These are phyloP conservation scores for Gastrophysa polygoni DNA, from an alignment of 2,888 invertebrate species.

Conservation along the genomic window DNA sequence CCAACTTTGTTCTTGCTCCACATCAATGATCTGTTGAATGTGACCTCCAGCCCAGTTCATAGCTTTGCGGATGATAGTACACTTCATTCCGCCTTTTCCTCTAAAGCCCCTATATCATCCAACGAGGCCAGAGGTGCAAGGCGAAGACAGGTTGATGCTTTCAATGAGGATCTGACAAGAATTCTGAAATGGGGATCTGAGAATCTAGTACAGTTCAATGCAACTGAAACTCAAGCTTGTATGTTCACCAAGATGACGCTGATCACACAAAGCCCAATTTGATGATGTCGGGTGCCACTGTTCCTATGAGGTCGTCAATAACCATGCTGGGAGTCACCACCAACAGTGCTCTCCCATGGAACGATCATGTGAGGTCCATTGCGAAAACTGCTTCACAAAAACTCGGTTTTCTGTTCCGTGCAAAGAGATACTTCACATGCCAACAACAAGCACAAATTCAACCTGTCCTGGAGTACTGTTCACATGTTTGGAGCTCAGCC, in stretches of 20 bases:
- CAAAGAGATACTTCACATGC: background rate
- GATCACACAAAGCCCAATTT: background rate
- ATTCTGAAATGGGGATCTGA: conserved; percentile 5
- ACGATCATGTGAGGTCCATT: background rate
- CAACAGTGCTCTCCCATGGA: conserved; percentile 1
- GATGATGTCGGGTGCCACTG: background rate
- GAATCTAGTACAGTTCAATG: background rate
- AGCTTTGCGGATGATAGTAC: too few species aligned
- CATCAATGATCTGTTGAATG: too few species aligned
- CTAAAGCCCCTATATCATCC: too few species aligned
- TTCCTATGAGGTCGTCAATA: conserved; percentile 1
- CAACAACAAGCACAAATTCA: conserved; percentile 16
- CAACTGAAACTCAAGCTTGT: background rate
- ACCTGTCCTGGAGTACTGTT: conserved; percentile 21
- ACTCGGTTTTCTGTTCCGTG: background rate
- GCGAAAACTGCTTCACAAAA: background rate
- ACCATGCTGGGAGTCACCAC: background rate
- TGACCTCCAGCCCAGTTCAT: too few species aligned
- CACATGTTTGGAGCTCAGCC: conserved; percentile 16
- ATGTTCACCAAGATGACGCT: background rate
- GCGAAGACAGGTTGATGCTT: conserved; percentile 4
- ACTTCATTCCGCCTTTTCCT: too few species aligned
- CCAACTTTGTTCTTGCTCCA: too few species aligned
- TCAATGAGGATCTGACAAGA: conserved; percentile 7
- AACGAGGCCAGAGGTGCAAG: background rate